Base-by-base conservation (phyloP, 2,888 invertebrate species). In the Orthosia cruda region DNA sequence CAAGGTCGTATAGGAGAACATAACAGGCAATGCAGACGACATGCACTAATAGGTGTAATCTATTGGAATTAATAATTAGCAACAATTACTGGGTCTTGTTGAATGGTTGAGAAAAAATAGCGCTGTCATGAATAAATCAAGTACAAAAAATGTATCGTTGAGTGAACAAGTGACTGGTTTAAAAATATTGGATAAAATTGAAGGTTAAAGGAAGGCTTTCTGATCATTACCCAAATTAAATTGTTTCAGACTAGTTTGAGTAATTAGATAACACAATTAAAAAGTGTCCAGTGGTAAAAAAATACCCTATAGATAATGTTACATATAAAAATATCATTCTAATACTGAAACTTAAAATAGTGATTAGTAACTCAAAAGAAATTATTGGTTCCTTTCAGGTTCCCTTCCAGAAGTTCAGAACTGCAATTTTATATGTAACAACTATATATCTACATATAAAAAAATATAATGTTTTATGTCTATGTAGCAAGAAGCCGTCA, bases 91-190 rank as follows among this genome's bases (percentile, higher is more conserved):
- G 77, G 32, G 50, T 67, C 74, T 74, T 70, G 72, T 74, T 80
- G 81, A 88, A 87, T 80, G 71, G 66, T 32, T 50, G 55, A 80
- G 78, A 78, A 79, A 80, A 87, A 81, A 83, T 49, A 57, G 80
- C 84, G 54, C 69, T 80, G 87, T 87, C 86, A 87, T 84, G 84
- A 77, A 85, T 83, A 81, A 82, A 72, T 86, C 77, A 81, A 71
- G 73, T 61, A 66, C 18, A 80, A 80, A 78, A 80, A 84, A 67
- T 76, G 86, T 87, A 86, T 73, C 70, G 64, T 80, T 68, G 59
- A 1, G 67, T 32, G 54, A 55, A 81, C 54, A 85, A 87, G 83
- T 78, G 80, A 13, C 9, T 69, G 2, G 4, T 0, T 26, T 3
- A n/a, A 32, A 65, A 52, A 52, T 66, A 57, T 57, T 13, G 5